Base-by-base conservation (phyloP, 2,888 invertebrate genomes). In the Galeopsomyia nigrocyanea region DNA sequence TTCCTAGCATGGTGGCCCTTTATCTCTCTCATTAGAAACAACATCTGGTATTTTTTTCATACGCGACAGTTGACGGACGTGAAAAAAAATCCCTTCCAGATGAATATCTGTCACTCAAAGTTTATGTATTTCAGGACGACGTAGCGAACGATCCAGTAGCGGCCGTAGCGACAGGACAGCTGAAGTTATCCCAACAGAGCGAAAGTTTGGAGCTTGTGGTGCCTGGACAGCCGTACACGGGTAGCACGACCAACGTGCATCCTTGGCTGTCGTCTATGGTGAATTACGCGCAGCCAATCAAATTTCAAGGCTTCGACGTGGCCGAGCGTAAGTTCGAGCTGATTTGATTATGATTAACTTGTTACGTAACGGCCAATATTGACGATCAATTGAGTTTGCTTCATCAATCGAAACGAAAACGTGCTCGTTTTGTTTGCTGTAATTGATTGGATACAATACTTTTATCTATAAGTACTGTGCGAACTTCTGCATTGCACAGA, bases 241-340 rank as follows among this genome's bases (percentile, higher is more conserved):
- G 98, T 65, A 99, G 99, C 79, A 99, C 99, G 67, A 98, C 98
- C 75, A 98, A 98, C 88, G 99, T 99, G 74, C 99, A 99, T 88
- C 99, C 99, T 10, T 97, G 96, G 93, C 91, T 99, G 39, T 99
- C 98, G 67, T 96, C 97, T 73, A 95, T 99, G 94, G 95, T 99
- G 86, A 99, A 99, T 90, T 99, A 99, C 90, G 98, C 99, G 68
- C 98, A 99, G 89, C 99, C 99, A 13, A 95, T 99, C 84, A 99
- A 99, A 89, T 99, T 99, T 89, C 95, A 95, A 87, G 95, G 97
- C 78, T 99, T 99, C 88, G 98, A 99, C 87, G 92, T 95, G 78
- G 97, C 99, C 3, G 97, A 98, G 84, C 93, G 98, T 98, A 87
- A 89, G 90, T 87, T 62, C 73, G 67, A 56, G 80, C 62, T 68